A percentile compares a stretch with the other conserved stretches of the same genome.
Evolutionary conservation across 2,113 vertebrate species (phyloP).

Genomic region (Meles meles): DNA sequence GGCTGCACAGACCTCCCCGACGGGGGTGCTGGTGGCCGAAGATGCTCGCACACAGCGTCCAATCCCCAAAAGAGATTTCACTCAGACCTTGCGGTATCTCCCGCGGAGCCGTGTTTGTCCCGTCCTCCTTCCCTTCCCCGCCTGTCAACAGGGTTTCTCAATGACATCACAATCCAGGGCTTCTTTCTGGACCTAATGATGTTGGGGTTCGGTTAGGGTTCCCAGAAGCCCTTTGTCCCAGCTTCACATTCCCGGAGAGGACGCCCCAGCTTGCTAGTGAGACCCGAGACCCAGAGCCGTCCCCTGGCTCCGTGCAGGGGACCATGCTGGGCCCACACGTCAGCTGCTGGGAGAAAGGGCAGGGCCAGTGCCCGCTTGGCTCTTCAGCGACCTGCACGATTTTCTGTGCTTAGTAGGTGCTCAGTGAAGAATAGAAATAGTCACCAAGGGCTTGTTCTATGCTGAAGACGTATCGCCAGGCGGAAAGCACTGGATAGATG

Average conservation of each 20-base stretch:
- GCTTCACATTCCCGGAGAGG: neutral
- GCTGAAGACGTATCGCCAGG: neutral
- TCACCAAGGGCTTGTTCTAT: neutral
- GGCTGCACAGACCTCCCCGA: neutral
- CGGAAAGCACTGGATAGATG: neutral
- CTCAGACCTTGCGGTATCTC: neutral
- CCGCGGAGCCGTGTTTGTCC: neutral
- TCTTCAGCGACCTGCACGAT: fast-evolving
- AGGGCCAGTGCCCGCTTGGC: neutral
- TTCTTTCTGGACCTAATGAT: neutral
- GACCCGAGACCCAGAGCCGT: too few relatives aligned
- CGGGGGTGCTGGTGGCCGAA: neutral
- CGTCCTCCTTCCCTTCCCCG: neutral
- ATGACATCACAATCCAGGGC: neutral
- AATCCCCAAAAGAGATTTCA: neutral
- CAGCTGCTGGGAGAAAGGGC: neutral
- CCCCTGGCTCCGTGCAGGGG: too few relatives aligned
- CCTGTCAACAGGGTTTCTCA: neutral
- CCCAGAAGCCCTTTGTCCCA: neutral
- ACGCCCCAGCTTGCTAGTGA: neutral
- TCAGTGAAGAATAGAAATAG: neutral
- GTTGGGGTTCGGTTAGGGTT: neutral
- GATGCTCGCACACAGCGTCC: neutral
- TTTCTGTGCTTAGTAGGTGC: neutral
- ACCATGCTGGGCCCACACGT: neutral